Percentiles rank a stretch among this genome's conserved stretches.
Evolutionary conservation across 2,797 vertebrate species (phyloP).

Genomic region (Cirrhinus mrigala): DNA sequence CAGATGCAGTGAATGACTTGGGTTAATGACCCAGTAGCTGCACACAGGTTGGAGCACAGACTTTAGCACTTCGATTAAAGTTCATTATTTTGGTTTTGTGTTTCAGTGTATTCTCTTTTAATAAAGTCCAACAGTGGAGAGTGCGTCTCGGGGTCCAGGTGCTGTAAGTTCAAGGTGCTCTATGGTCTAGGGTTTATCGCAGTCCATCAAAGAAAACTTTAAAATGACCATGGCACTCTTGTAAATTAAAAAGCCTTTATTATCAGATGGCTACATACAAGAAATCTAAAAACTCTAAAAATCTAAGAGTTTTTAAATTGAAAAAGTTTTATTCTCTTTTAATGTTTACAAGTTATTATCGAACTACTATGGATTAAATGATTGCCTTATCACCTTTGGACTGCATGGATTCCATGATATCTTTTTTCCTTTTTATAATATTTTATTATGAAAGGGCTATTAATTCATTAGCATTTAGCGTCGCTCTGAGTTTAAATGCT

Average conservation of each 20-base stretch:
- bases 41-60: conserved; percentile 7
- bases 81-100: background rate
- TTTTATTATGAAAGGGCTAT: background rate
- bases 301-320: too few relatives aligned
- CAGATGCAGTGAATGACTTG: conserved; percentile 1
- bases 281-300: background rate
- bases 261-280: background rate
- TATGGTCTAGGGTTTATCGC: too few relatives aligned
- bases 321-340: background rate
- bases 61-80: conserved; percentile 35
- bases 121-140: background rate
- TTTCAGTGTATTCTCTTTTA: background rate
- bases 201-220: background rate
- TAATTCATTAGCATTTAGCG: background rate
- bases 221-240: background rate
- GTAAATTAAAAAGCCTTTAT: background rate
- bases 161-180: too few relatives aligned
- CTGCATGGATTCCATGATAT: background rate
- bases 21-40: conserved; percentile 22
- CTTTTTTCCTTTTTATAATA: background rate
- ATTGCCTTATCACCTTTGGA: background rate
- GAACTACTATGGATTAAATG: background rate
- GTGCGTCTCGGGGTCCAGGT: too few relatives aligned
- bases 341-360: background rate
- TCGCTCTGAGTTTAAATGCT: background rate